A percentile compares a stretch with the other conserved stretches of the same genome.
phyloP scores from a whole-genome alignment of 2,797 vertebrate genomes.

The Chelon labrosus region DNA sequence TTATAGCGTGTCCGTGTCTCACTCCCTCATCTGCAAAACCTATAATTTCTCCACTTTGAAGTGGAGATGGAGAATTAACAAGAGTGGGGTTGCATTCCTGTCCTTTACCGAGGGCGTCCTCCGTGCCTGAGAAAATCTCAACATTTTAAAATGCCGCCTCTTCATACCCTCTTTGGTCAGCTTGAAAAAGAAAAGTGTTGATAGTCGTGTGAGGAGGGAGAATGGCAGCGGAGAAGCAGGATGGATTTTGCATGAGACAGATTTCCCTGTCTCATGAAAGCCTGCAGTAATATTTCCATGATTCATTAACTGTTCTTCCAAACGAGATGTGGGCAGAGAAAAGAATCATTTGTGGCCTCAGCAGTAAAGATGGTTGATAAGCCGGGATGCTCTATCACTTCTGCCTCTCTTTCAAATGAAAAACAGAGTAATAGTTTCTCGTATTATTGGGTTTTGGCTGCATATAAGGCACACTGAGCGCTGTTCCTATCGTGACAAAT shows the following conservation, averaged over 20 bases:
- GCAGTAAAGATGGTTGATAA: slow-evolving; percentile 11
- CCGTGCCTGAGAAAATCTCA: slow-evolving; percentile 49
- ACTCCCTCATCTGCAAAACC: slow-evolving; percentile 49
- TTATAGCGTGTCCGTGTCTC: slow-evolving; percentile 56
- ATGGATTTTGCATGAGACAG: slow-evolving; percentile 66
- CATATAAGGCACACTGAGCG: slow-evolving; percentile 8
- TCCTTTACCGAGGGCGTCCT: slow-evolving; percentile 42
- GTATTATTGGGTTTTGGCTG: not conserved
- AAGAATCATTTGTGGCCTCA: slow-evolving; percentile 40
- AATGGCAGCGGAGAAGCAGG: slow-evolving; percentile 27
- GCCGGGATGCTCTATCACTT: not conserved
- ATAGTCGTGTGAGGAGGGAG: slow-evolving; percentile 54
- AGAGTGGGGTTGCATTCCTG: slow-evolving; percentile 59
- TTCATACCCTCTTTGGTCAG: slow-evolving; percentile 46
- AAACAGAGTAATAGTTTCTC: not conserved
- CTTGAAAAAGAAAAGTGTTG: slow-evolving; percentile 10
- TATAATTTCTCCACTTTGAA: slow-evolving; percentile 68
- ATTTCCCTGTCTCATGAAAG: slow-evolving; percentile 67
- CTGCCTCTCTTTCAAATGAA: slow-evolving; percentile 1
- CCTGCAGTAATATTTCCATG: slow-evolving; percentile 58
- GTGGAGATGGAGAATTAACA: slow-evolving; percentile 59
- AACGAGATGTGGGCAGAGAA: slow-evolving; percentile 33
- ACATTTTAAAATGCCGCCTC: slow-evolving; percentile 49
- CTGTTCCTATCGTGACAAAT: slow-evolving; percentile 27
- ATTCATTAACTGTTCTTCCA: slow-evolving; percentile 66